Evolutionary conservation across 2,888 invertebrate species (phyloP), one percentile per base, ranked within the genome.

Genomic region (Dromius quadrimaculatus): DNA sequence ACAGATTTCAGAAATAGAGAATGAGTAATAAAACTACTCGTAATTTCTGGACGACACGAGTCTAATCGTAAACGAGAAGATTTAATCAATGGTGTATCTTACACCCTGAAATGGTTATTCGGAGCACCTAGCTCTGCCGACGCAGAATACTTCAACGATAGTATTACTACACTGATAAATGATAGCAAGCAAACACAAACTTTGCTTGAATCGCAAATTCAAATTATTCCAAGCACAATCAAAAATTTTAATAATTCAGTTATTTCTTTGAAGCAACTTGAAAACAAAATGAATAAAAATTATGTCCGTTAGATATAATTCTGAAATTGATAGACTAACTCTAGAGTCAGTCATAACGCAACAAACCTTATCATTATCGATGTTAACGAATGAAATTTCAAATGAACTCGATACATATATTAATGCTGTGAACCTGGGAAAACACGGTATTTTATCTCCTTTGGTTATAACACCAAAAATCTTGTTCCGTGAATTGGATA

Each of bases 361-460:
- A 50, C 68, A 72, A 43, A 45, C 34, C 2, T 50, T 61, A 2
- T 54, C 57, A 32, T 43, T 72, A 11, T 36, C 22, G 11, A 23
- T 64, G 3, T 32, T 73, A 5, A 54, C 45, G 15, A 70, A 36
- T 41, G 57, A 36, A 36, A 20, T 73, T n/a, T 36, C 38, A 2
- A 68, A 41, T 32, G 68, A 73, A 64, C 65, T 54, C 22, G 66
- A 63, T 28, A 38, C 63, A 63, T 72, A 64, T 36, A 71, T 72
- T 9, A 69, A 73, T 45, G 59, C 72, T 5, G 34, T 73, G 11
- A 73, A 71, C 64, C 45, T 72, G 23, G 73, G 57, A 15, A 68
- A 69, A 43, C 73, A 73, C 22, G 71, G 64, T 6, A 72, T 73
- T 61, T n/a, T 73, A 22, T 72, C 72, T 15, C 72, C 72, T 19